Evolutionary conservation across 2,888 invertebrate genomes (phyloP).

Genomic region (Ophioninae sp.): DNA sequence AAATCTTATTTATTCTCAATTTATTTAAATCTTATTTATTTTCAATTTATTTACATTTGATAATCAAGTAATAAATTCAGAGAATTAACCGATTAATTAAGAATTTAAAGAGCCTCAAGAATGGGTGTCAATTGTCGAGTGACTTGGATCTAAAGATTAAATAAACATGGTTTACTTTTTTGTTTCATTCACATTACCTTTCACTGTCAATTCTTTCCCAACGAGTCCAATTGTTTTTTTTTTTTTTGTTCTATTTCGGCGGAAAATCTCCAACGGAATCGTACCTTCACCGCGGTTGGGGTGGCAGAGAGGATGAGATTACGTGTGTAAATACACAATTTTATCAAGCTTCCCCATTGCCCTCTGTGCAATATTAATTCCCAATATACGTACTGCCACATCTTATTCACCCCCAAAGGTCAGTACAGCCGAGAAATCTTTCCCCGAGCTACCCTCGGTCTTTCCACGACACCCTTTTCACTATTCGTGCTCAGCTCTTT

Average conservation of each 20-base stretch:
- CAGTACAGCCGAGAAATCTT: too few relatives aligned
- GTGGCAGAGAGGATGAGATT: conserved; percentile 16
- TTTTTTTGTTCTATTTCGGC: not conserved
- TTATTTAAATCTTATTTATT: too few relatives aligned
- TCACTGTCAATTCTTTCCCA: not conserved
- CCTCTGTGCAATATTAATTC: conserved; percentile 55
- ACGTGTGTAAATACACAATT: conserved; percentile 6
- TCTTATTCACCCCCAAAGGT: conserved; percentile 33
- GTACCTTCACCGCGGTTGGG: not conserved
- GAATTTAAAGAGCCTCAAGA: too few relatives aligned
- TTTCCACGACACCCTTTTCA: not conserved
- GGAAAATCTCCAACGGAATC: not conserved
- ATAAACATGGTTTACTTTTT: too few relatives aligned
- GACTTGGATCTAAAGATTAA: too few relatives aligned
- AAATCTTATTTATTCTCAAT: too few relatives aligned
- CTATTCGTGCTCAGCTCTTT: too few relatives aligned
- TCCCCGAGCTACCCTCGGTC: not conserved
- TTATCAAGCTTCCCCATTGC: conserved; percentile 16
- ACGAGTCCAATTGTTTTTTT: not conserved
- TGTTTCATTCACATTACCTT: not conserved
- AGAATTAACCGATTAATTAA: too few relatives aligned
- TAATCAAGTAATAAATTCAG: too few relatives aligned
- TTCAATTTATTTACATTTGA: too few relatives aligned
- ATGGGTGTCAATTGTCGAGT: too few relatives aligned
- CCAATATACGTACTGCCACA: conserved; percentile 39